Conservation (phyloP, 2,888 invertebrate species). For the Empis stercorea region DNA sequence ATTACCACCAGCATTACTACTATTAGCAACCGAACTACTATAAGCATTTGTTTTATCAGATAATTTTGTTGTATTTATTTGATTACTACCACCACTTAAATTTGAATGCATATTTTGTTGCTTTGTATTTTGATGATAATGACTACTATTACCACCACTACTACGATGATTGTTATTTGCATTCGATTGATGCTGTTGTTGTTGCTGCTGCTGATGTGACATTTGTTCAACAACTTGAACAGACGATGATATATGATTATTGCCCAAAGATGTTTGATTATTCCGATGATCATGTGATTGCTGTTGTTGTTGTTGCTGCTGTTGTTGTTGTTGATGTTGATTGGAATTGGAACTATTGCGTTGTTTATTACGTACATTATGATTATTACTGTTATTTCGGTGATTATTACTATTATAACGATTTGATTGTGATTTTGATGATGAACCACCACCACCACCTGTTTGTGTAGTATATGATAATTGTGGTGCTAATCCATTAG, state of each 20-base stretch:
- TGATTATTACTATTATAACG: conserved; percentile 26
- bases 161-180: conserved; percentile 7
- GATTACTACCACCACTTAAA: conserved; percentile 7
- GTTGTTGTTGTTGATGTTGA: conserved; percentile 17
- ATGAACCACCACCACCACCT: conserved; percentile 17
- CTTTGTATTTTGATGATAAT: conserved; percentile 13
- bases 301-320: conserved; percentile 19
- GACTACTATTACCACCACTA: conserved; percentile 9
- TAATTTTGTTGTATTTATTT: conserved; percentile 11
- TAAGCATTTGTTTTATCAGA: conserved; percentile 18
- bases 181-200: conserved; percentile 5
- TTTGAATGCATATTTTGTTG: conserved; percentile 8
- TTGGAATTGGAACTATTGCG: conserved; percentile 19
- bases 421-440: conserved; percentile 13
- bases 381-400: conserved; percentile 27
- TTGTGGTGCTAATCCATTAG: conserved; percentile 58
- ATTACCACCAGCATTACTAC: conserved; percentile 17
- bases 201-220: conserved; percentile 10
- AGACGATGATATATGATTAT: too few relatives aligned
- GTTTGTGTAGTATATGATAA: conserved; percentile 32
- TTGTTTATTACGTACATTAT: conserved; percentile 26
- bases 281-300: conserved; percentile 8
- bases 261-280: too few relatives aligned
- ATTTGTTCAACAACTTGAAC: not conserved
- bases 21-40: conserved; percentile 12